Evolutionary conservation across 2,888 invertebrate genomes (phyloP), one percentile per base, ranked within the genome.

Genomic region (Idaea aversata): DNA sequence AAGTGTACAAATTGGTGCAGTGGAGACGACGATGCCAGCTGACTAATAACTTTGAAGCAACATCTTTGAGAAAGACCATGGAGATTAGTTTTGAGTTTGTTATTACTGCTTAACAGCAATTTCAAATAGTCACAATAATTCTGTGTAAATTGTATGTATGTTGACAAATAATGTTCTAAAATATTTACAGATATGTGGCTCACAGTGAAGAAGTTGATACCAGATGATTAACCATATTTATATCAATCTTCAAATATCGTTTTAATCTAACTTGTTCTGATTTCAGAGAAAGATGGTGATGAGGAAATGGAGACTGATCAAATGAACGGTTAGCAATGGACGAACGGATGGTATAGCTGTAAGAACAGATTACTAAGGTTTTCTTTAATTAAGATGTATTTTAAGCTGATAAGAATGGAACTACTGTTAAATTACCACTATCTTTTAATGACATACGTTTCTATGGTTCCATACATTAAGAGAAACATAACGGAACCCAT

Each of bases 301-400:
- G 93, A 92, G 70, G 93, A 91, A 79, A 93, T 92, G 93, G 93
- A 92, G 63, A 88, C 90, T 1, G 90, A 92, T 67, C 88, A 88
- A 75, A 72, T 80, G 61, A 90, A 90, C 81, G 90, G 88, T 66
- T 86, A 86, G 75, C 68, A 63, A 63, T 88, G 81, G 80, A 64
- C 63, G 67, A 67, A 61, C 69, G 65, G 15, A 35, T 61, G 62
- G 47, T 59, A 68, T 72, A 74, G 73, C 75, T 79, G 76, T 77
- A 75, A 78, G 78, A 78, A 80, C 74, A 75, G 77, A 73, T 66
- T 76, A 74, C 76, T 79, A 76, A 68, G 71, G 57, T 58, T 57
- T 63, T 65, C 36, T n/a, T 35, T 62, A 15, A 65, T 72, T 61
- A 58, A n/a, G 58, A 58, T 58, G 47, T 64, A 64, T 63, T 15